A percentile compares a stretch with the other conserved stretches of the same genome.
These are phyloP conservation scores for Colletes latitarsis DNA, from an alignment of 1,140 invertebrate genomes.

Conservation along the genomic window DNA sequence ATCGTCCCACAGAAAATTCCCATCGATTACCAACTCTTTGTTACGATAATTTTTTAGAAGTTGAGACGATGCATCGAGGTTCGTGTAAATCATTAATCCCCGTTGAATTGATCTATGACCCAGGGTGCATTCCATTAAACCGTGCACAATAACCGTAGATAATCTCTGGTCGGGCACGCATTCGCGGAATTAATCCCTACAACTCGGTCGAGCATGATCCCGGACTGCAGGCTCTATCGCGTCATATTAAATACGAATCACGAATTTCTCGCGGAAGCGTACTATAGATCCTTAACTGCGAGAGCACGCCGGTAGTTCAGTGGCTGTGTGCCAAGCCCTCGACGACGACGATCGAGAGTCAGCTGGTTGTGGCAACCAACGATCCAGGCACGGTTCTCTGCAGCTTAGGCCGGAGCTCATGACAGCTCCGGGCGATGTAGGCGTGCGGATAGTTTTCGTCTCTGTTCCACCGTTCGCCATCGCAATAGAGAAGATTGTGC, in stretches of 20 bases:
- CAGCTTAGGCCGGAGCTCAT: constrained; percentile 22
- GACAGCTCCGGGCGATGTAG: constrained; percentile 61
- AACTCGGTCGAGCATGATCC: neutral
- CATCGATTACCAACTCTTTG: no score
- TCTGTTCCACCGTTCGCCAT: constrained; percentile 13
- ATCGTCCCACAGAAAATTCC: no score
- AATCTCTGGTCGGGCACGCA: constrained; percentile 18
- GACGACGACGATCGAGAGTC: constrained; percentile 31
- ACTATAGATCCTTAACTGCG: constrained; percentile 9
- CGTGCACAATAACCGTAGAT: constrained; percentile 23
- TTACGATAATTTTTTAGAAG: no score
- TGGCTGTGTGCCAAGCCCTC: constrained; percentile 61
- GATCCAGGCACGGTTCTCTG: constrained; percentile 30
- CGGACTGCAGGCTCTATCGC: neutral
- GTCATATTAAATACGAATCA: constrained; percentile 47
- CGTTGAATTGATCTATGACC: constrained; percentile 41
- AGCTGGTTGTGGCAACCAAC: constrained; percentile 48
- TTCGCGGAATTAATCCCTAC: constrained; percentile 35
- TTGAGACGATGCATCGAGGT: neutral
- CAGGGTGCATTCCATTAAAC: constrained; percentile 20
- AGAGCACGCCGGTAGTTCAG: constrained; percentile 26
- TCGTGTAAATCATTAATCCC: constrained; percentile 27
- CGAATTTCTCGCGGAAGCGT: constrained; percentile 46
- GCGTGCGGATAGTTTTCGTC: constrained; percentile 51
- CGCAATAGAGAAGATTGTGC: constrained; percentile 46